Evolutionary conservation across 2,888 invertebrate genomes (phyloP).

Genomic region (Lordiphosa fenestrarum): DNA sequence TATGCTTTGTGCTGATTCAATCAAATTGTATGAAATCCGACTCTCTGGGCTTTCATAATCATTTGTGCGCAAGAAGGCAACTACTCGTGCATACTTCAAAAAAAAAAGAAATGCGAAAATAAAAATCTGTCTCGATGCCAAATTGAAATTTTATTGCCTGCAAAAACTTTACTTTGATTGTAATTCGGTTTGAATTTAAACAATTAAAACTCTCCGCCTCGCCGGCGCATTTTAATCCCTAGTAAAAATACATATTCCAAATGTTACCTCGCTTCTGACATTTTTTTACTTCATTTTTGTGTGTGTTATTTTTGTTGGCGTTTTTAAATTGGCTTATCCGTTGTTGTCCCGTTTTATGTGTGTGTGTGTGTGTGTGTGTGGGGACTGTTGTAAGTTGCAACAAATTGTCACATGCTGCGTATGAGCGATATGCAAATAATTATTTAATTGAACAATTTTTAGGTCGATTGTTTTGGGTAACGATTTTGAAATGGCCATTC

Average conservation of each 20-base stretch:
- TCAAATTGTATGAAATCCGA: constrained; percentile 31
- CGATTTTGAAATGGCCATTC: not conserved
- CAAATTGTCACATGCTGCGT: constrained; percentile 23
- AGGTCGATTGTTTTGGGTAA: not conserved
- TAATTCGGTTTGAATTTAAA: constrained; percentile 24
- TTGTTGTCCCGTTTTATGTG: constrained; percentile 20
- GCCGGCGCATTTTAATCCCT: constrained; percentile 42
- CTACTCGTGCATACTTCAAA: too few species aligned
- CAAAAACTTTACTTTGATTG: constrained; percentile 20
- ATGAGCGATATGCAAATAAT: constrained; percentile 45
- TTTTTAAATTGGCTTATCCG: constrained; percentile 35
- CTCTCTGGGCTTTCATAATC: constrained; percentile 14
- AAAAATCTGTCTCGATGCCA: too few species aligned
- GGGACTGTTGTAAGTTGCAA: constrained; percentile 32
- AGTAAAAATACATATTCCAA: constrained; percentile 35
- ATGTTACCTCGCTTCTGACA: constrained; percentile 20
- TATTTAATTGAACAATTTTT: constrained; percentile 26
- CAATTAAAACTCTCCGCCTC: constrained; percentile 41
- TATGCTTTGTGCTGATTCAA: constrained; percentile 18
- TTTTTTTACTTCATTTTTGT: constrained; percentile 2
- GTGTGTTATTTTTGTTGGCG: not conserved
- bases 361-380: constrained; percentile 13
- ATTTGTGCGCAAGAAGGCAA: too few species aligned
- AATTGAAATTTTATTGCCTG: constrained; percentile 4
- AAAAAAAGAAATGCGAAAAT: too few species aligned